These are phyloP conservation scores for Xerus rutilus DNA, from an alignment of 2,797 vertebrate genomes.

Conservation along the genomic window DNA sequence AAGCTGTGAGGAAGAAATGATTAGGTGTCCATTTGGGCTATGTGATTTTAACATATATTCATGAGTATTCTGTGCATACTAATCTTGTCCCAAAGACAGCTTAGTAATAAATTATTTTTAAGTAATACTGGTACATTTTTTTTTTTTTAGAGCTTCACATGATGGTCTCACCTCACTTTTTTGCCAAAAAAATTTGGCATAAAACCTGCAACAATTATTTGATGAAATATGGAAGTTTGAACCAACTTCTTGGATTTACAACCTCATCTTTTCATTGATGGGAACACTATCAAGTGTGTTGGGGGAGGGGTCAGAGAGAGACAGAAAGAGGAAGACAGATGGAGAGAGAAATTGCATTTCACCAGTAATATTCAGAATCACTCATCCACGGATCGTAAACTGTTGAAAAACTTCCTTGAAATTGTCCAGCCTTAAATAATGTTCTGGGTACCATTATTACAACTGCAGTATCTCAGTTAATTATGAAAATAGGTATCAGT, in stretches of 20 bases:
- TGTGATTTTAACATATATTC: too few relatives aligned
- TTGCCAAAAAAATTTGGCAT: too few relatives aligned
- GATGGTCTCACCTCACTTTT: too few relatives aligned
- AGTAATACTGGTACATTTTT: too few relatives aligned
- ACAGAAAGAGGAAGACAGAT: conserved; percentile 58
- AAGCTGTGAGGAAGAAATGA: too few relatives aligned
- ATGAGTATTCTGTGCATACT: too few relatives aligned
- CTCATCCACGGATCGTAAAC: conserved; percentile 28
- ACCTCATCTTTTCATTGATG: neutral
- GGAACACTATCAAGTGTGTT: neutral
- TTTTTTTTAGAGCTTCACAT: too few relatives aligned
- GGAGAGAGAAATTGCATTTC: conserved; percentile 62
- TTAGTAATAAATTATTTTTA: too few relatives aligned
- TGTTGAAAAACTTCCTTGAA: conserved; percentile 69
- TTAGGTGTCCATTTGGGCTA: too few relatives aligned
- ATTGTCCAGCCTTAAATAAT: conserved; percentile 59
- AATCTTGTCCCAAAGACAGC: too few relatives aligned
- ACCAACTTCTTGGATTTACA: neutral
- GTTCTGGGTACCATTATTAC: neutral
- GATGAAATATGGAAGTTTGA: neutral
- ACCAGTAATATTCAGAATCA: conserved; percentile 46
- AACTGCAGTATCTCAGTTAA: neutral
- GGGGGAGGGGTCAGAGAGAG: neutral
- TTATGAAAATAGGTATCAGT: neutral
- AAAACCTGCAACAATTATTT: too few relatives aligned